Evolutionary conservation across 2,113 vertebrate species (phyloP).

Genomic region (Corythaeola cristata): DNA sequence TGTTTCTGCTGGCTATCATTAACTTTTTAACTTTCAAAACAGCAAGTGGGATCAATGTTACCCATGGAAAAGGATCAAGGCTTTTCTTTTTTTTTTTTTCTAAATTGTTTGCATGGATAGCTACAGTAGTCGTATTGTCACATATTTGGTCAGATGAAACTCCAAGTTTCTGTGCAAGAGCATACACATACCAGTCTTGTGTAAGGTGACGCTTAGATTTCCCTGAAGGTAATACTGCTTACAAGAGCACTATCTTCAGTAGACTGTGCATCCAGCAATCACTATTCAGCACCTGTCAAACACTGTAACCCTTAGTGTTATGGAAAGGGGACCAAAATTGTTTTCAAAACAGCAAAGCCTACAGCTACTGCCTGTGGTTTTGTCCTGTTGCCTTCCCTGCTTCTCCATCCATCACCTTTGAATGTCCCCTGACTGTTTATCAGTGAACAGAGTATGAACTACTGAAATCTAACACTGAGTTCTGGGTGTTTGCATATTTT

Average conservation of each 20-base stretch:
- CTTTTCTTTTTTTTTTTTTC: background rate
- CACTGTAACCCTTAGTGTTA: background rate
- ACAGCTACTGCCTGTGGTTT: background rate
- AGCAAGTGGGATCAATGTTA: background rate
- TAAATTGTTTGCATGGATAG: background rate
- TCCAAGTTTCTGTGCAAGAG: background rate
- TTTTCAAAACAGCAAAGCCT: background rate
- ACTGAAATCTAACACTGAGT: background rate
- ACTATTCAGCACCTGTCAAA: background rate
- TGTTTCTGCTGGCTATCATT: background rate
- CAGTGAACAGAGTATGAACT: background rate
- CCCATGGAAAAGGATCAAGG: background rate
- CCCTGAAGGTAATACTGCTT: background rate
- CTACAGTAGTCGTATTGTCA: background rate
- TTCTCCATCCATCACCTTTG: background rate
- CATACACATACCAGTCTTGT: background rate
- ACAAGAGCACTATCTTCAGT: background rate
- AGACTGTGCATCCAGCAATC: background rate
- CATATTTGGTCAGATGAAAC: background rate
- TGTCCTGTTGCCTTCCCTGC: background rate
- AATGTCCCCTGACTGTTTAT: background rate
- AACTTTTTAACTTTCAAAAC: background rate
- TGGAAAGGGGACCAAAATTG: background rate
- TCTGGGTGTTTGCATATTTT: background rate
- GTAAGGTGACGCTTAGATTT: background rate